phyloP scores from a whole-genome alignment of 2,888 invertebrate species.

The Orthosia gracilis region DNA sequence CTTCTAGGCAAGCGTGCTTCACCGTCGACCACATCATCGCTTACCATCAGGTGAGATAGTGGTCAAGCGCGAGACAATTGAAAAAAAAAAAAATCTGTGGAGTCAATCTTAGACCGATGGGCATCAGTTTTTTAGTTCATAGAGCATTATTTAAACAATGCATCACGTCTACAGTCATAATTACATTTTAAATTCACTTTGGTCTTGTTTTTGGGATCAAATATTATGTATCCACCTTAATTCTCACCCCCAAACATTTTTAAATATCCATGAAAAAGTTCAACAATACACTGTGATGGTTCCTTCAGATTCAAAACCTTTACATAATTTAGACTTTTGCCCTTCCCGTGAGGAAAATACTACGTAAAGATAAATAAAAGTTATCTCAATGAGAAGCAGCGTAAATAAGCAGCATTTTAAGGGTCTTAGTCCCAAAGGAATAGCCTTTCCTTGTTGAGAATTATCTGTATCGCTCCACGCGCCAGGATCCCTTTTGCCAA shows the following conservation, averaged over 20 bases:
- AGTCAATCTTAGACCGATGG: too few species aligned
- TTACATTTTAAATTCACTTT: too few species aligned
- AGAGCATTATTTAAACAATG: neutral
- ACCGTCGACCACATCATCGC: too few species aligned
- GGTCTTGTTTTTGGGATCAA: too few species aligned
- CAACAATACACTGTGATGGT: conserved; percentile 20
- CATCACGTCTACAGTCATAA: too few species aligned
- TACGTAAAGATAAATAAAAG: conserved; percentile 60
- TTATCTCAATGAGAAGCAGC: conserved; percentile 61
- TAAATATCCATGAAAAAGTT: conserved; percentile 26
- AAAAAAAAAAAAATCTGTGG: too few species aligned
- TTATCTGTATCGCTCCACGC: conserved; percentile 72
- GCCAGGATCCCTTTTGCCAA: conserved; percentile 63
- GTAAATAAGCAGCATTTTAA: conserved; percentile 69
- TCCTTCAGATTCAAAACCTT: conserved; percentile 27
- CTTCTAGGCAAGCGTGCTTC: too few species aligned
- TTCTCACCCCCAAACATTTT: neutral
- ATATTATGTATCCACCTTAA: neutral
- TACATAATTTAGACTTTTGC: conserved; percentile 51
- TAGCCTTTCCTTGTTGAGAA: conserved; percentile 70
- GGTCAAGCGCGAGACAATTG: too few species aligned
- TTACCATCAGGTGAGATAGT: too few species aligned
- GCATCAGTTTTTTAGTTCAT: too few species aligned
- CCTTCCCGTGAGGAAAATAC: conserved; percentile 54
- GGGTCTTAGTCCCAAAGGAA: conserved; percentile 63